These are phyloP conservation scores for Drosophila paracracens DNA, from an alignment of 2,888 invertebrate genomes.

Conservation along the genomic window DNA sequence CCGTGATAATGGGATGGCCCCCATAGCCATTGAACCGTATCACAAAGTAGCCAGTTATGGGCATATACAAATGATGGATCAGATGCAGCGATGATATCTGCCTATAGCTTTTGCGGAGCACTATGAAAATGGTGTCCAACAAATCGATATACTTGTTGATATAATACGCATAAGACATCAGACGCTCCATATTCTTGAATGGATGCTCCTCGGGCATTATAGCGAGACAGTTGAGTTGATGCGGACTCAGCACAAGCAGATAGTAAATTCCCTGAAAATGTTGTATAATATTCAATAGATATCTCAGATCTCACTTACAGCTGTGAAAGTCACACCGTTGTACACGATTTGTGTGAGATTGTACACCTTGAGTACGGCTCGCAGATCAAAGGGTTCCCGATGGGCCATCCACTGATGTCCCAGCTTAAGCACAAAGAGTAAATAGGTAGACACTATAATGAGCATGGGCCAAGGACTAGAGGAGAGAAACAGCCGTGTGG, in stretches of 20 bases:
- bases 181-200: constrained; percentile 48
- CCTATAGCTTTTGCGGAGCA: constrained; percentile 56
- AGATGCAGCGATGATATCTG: constrained; percentile 57
- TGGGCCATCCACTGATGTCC: constrained; percentile 43
- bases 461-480: constrained; percentile 41
- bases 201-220: constrained; percentile 39
- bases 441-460: constrained; percentile 28
- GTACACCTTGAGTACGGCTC: constrained; percentile 33
- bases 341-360: constrained; percentile 48
- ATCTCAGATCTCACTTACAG: constrained; percentile 29
- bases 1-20: constrained; percentile 50
- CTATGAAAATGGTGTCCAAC: constrained; percentile 63
- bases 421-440: constrained; percentile 53
- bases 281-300: not conserved
- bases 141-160: constrained; percentile 59
- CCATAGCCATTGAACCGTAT: constrained; percentile 57
- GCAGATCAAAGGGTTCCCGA: constrained; percentile 45
- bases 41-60: constrained; percentile 35
- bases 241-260: constrained; percentile 4
- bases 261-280: constrained; percentile 23
- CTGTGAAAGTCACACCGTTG: constrained; percentile 32
- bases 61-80: constrained; percentile 61
- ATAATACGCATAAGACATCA: constrained; percentile 55
- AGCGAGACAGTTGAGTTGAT: constrained; percentile 23
- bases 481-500: constrained; percentile 35